Percentiles rank a stretch among this genome's conserved stretches.
Evolutionary conservation across 2,797 vertebrate genomes (phyloP).

Genomic region (Lepilemur septentrionalis): DNA sequence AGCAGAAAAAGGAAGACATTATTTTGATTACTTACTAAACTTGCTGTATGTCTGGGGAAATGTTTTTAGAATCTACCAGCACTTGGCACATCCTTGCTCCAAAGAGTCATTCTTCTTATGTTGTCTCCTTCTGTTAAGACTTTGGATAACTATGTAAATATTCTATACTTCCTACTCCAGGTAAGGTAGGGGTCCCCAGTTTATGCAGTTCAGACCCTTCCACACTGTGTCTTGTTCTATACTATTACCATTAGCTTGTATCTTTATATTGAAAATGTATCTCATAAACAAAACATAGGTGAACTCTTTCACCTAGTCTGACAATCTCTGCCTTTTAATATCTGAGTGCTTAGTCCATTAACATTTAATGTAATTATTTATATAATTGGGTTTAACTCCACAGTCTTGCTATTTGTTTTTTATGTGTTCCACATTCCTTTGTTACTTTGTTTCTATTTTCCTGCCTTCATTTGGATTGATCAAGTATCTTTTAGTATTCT

Average conservation of each 20-base stretch:
- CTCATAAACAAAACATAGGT: neutral
- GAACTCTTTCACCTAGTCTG: neutral
- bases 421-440: conserved; percentile 11
- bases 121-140: neutral
- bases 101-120: neutral
- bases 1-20: neutral
- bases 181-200: neutral
- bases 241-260: neutral
- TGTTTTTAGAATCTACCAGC: neutral
- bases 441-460: conserved; percentile 1
- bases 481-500: neutral
- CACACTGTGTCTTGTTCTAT: neutral
- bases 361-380: conserved; percentile 56
- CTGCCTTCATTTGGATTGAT: neutral
- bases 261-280: neutral
- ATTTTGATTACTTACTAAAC: neutral
- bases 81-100: neutral
- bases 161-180: neutral
- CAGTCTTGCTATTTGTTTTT: neutral
- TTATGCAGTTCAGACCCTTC: neutral
- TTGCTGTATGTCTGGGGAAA: neutral
- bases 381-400: neutral
- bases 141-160: neutral
- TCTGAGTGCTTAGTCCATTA: conserved; percentile 26
- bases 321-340: conserved; percentile 31